phyloP scores from a whole-genome alignment of 2,113 vertebrate genomes.

The Phoxinus phoxinus region DNA sequence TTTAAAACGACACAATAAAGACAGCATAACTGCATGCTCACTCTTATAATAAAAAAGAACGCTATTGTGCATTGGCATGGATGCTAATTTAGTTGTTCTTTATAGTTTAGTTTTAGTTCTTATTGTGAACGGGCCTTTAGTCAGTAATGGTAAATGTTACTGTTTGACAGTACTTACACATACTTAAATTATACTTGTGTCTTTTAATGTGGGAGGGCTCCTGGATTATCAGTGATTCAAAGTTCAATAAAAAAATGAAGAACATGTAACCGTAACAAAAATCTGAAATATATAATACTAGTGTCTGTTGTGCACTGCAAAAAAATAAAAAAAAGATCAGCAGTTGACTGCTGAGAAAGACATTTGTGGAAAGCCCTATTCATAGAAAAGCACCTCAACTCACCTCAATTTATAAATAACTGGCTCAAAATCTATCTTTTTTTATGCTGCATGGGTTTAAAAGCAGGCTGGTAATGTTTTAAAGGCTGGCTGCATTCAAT shows the following conservation, averaged over 20 bases:
- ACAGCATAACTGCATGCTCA: neutral
- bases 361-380: neutral
- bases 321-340: too few relatives aligned
- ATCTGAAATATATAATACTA: neutral
- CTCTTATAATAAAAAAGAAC: neutral
- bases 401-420: neutral
- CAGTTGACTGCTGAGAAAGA: neutral
- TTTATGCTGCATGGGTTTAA: conserved; percentile 20
- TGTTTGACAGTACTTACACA: neutral
- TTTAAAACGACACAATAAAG: neutral
- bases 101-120: neutral
- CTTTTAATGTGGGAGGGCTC: neutral
- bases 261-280: neutral
- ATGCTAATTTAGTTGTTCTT: neutral
- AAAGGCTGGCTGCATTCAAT: conserved; percentile 2
- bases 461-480: neutral
- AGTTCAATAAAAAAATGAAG: neutral
- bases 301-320: neutral
- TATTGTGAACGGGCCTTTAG: neutral
- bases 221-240: neutral
- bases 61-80: neutral
- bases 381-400: neutral
- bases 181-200: neutral
- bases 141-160: neutral
- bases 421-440: neutral